phyloP scores from a whole-genome alignment of 2,113 vertebrate species.

The Alligator mississippiensis region DNA sequence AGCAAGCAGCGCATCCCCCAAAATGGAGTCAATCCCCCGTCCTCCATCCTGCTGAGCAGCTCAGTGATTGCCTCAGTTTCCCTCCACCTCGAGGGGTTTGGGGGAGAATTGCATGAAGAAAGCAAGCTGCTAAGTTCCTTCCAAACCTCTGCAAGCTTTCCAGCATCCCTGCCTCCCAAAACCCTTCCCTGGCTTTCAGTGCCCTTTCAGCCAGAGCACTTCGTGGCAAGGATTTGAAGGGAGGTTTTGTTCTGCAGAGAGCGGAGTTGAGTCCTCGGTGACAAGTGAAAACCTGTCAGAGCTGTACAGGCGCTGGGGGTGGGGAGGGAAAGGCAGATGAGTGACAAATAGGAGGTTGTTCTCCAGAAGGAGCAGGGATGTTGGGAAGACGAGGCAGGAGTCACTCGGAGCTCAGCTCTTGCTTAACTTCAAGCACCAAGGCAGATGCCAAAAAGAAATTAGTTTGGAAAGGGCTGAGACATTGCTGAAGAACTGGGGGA shows the following conservation, averaged over 20 bases:
- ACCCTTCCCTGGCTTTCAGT: conserved; percentile 8
- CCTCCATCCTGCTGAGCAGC: too few species aligned
- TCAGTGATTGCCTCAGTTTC: background rate
- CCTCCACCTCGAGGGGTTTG: background rate
- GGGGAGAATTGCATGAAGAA: background rate
- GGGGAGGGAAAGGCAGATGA: conserved; percentile 24
- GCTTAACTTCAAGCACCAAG: background rate
- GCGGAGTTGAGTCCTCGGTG: background rate
- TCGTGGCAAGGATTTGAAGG: conserved; percentile 46
- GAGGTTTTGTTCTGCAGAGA: conserved; percentile 11
- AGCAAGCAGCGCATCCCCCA: background rate
- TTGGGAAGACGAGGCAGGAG: conserved; percentile 7
- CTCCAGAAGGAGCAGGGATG: background rate
- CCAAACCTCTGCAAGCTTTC: background rate
- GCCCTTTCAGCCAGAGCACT: conserved; percentile 47
- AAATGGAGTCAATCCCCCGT: too few species aligned
- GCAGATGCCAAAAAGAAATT: background rate
- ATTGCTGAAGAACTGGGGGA: background rate
- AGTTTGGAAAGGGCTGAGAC: background rate
- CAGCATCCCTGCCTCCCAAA: background rate
- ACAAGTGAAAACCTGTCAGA: conserved; percentile 45
- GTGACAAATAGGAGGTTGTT: conserved; percentile 15
- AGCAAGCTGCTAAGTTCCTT: background rate
- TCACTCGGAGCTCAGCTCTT: background rate
- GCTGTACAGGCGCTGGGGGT: background rate